Evolutionary conservation across 2,888 invertebrate genomes (phyloP).

Genomic region (Thyatira batis): DNA sequence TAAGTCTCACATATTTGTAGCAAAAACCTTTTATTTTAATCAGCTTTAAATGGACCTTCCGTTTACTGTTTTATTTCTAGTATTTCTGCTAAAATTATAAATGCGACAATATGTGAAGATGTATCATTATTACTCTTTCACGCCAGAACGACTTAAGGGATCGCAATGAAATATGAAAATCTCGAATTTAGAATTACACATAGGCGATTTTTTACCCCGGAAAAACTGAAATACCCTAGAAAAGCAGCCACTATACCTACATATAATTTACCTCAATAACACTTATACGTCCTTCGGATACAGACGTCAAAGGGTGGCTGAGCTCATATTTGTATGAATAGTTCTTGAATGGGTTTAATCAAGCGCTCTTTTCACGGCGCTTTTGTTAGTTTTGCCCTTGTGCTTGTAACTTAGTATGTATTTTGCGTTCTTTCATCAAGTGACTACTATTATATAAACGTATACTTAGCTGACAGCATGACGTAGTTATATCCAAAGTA

Average conservation of each 20-base stretch:
- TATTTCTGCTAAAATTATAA: too few species aligned
- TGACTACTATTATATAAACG: not conserved
- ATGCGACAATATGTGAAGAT: too few species aligned
- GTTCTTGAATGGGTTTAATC: slow-evolving; percentile 28
- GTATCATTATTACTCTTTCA: too few species aligned
- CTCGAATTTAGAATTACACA: too few species aligned
- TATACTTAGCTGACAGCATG: not conserved
- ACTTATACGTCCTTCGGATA: slow-evolving; percentile 23
- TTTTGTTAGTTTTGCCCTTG: not conserved
- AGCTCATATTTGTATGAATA: not conserved
- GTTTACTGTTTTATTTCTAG: too few species aligned
- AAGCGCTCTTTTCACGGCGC: slow-evolving; percentile 8
- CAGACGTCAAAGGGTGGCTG: not conserved
- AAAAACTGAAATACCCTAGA: not conserved
- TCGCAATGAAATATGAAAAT: too few species aligned
- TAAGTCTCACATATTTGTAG: too few species aligned
- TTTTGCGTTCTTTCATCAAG: not conserved
- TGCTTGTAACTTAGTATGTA: not conserved
- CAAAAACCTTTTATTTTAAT: too few species aligned
- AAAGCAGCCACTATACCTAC: slow-evolving; percentile 17
- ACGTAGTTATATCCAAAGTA: too few species aligned
- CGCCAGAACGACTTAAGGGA: too few species aligned
- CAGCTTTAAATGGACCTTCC: too few species aligned
- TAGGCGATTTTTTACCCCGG: not conserved
- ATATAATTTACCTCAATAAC: slow-evolving; percentile 27